Evolutionary conservation across 2,113 vertebrate species (phyloP), one percentile per base, ranked within the genome.

Genomic region (Spermophilus dauricus): DNA sequence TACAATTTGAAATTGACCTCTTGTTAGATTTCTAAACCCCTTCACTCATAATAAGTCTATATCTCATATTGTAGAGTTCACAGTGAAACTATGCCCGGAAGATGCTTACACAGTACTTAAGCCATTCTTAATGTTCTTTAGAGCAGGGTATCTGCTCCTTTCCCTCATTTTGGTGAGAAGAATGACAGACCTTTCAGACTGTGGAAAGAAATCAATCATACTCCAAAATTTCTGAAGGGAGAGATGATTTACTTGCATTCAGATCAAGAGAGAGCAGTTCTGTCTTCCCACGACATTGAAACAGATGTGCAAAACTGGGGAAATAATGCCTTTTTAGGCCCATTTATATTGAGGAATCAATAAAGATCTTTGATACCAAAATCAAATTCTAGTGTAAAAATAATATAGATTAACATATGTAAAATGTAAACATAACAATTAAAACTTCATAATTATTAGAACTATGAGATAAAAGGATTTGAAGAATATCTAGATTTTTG

Each of bases 401-500:
- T 75, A 65, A 32, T 4, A 45, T 11, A 56, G 51, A 34, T 17
- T 45, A 8, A 45, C 45, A 82, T 75, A 65, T 16, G 82, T 22
- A 34, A 87, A 78, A 83, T 8, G 78, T 17, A 61, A 39, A n/a
- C 34, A 76, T 53, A 88, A 30, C 37, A 48, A 17, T 82, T 0
- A 61, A 96, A 97, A 77, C 6, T 53, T n/a, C n/a, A 83, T 34
- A 65, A 78, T 58, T 86, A 77, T 77, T 39, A 87, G 9, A 76
- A 81, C 22, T 83, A 83, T n/a, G 48, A 26, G 10, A 13, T 8
- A 84, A 61, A 14, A 77, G 65, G 14, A 58, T 48, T 56, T 89
- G 37, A 4, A 45, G 7, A 76, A 93, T 85, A 30, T 32, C 6
- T 12, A 65, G 14, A 69, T n/a, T 73, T 39, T 61, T 67, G 2